Base-by-base conservation (phyloP, 2,888 invertebrate species). In the Synergus umbraculus region DNA sequence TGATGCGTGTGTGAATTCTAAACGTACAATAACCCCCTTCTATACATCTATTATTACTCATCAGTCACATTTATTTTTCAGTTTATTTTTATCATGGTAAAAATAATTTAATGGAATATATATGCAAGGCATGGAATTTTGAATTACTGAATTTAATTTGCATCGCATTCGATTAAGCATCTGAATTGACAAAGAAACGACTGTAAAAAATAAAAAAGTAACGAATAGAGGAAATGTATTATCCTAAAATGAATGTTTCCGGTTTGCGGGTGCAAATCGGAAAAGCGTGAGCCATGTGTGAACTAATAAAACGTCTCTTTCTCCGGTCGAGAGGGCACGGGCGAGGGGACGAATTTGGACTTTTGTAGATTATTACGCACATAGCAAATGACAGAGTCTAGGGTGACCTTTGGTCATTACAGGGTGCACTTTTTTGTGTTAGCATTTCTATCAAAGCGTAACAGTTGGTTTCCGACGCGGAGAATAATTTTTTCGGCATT, bases 361-460 rank as follows among this genome's bases (percentile, higher is more conserved):
- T 41, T 65, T 65, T 41, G 41, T 41, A 43, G 43, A 41, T 43
- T n/a, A n/a, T 65, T 65, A 12, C 60, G 63, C 12, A 22, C 63
- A 13, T 12, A 63, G 43, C 43, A 29, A 65, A 65, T 65, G 64
- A 64, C 66, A 29, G 41, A 22, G 41, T 41, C 73, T 81, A 79
- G 81, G 81, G 78, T 82, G 82, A 81, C 82, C 63, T 73, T 76
- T 80, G 81, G 79, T 86, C 83, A 83, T 83, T 85, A 83, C 78
- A 41, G 78, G 80, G 80, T 80, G 79, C 80, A 81, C 77, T 29
- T 29, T 82, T 86, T 85, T 79, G 29, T 86, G 87, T 88, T 89
- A 88, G 88, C 88, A 85, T 89, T 88, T 89, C 88, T 89, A 89
- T 91, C 89, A 89, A 89, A 88, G 83, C 88, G 87, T 87, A 89